phyloP scores from a whole-genome alignment of 2,888 invertebrate species.

The Byasa hedistus region DNA sequence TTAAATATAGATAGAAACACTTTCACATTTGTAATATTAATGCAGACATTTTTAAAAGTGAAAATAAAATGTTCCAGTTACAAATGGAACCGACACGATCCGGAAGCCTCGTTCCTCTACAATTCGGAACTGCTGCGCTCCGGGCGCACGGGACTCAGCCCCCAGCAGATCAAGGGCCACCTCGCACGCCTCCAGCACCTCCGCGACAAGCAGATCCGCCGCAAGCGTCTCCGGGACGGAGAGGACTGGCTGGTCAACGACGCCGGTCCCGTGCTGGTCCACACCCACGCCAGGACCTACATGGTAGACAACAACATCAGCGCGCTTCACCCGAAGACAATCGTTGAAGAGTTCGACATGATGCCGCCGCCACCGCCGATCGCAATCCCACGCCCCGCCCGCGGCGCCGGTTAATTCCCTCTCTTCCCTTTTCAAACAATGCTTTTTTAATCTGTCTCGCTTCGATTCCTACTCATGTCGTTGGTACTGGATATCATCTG shows the following conservation, averaged over 20 bases:
- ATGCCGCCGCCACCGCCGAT: slow-evolving; percentile 54
- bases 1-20: too few relatives aligned
- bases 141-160: slow-evolving; percentile 64
- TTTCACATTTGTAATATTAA: too few relatives aligned
- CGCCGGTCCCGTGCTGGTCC: slow-evolving; percentile 57
- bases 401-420: slow-evolving; percentile 43
- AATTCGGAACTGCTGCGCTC: slow-evolving; percentile 68
- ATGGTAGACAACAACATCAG: slow-evolving; percentile 75
- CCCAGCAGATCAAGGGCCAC: slow-evolving; percentile 64
- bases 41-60: not conserved
- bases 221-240: slow-evolving; percentile 49
- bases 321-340: slow-evolving; percentile 79
- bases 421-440: too few relatives aligned
- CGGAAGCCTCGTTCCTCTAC: slow-evolving; percentile 66
- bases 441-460: not conserved
- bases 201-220: slow-evolving; percentile 67
- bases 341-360: slow-evolving; percentile 78
- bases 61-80: slow-evolving; percentile 51
- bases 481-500: too few relatives aligned
- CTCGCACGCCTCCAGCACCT: slow-evolving; percentile 64
- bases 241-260: slow-evolving; percentile 68
- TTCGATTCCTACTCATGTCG: not conserved
- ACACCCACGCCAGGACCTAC: slow-evolving; percentile 77
- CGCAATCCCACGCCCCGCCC: slow-evolving; percentile 44
- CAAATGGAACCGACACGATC: slow-evolving; percentile 72